Conservation (phyloP, 2,113 vertebrate species). For the Glareola pratincola region DNA sequence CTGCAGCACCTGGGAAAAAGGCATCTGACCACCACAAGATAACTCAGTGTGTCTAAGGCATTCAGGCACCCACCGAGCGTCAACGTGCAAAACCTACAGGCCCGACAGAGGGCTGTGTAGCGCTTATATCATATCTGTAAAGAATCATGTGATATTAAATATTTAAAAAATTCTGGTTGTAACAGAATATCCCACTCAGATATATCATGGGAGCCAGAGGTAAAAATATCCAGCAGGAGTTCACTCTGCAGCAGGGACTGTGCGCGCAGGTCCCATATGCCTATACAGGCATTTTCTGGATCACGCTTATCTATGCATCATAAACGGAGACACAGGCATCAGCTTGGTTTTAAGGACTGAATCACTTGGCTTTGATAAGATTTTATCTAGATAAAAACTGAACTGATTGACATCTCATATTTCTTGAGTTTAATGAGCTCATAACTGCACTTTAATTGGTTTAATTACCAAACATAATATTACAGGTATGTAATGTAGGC, state of each 20-base stretch:
- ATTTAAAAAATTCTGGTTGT: not conserved
- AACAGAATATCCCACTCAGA: not conserved
- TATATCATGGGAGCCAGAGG: not conserved
- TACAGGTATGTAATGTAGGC: not conserved
- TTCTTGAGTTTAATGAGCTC: constrained; percentile 31
- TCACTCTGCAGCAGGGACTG: not conserved
- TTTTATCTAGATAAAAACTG: not conserved
- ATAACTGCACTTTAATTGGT: constrained; percentile 36
- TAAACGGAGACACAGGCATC: not conserved
- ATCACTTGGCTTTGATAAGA: constrained; percentile 17
- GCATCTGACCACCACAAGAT: not conserved
- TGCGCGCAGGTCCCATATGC: not conserved
- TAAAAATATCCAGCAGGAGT: not conserved
- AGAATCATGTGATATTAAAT: not conserved
- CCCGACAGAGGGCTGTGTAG: not conserved
- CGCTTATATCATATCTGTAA: not conserved
- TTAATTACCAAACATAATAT: constrained; percentile 16
- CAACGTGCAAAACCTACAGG: not conserved
- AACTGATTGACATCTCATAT: not conserved
- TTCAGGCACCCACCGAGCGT: not conserved
- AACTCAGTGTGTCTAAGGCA: accelerated
- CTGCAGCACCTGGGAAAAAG: not conserved
- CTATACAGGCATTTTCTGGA: not conserved
- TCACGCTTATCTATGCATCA: not conserved
- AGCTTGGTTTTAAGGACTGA: not conserved